Conservation (phyloP, 2,797 vertebrate species). For the Fratercula arctica region DNA sequence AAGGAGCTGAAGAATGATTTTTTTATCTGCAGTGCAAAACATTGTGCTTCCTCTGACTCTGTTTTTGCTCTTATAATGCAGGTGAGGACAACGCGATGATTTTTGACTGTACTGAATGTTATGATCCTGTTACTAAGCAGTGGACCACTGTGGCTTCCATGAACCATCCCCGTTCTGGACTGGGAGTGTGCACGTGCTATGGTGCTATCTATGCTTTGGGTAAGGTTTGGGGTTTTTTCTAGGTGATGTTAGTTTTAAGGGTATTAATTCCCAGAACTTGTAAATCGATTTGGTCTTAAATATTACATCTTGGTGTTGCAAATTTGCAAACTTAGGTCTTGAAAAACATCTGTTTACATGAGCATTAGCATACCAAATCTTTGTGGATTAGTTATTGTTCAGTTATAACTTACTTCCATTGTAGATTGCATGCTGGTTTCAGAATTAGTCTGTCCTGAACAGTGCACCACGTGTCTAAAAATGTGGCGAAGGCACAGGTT, state of each 20-base stretch:
- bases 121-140: slow-evolving; percentile 95
- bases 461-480: not conserved
- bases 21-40: not conserved
- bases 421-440: not conserved
- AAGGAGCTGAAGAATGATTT: not conserved
- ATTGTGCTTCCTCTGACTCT: not conserved
- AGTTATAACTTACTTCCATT: not conserved
- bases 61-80: slow-evolving; percentile 61
- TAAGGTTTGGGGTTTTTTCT: slow-evolving; percentile 63
- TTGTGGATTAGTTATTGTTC: not conserved
- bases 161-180: slow-evolving; percentile 92
- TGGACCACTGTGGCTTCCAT: slow-evolving; percentile 95
- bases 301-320: not conserved
- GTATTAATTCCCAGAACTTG: not conserved
- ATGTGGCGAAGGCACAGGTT: not conserved
- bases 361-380: not conserved
- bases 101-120: slow-evolving; percentile 96
- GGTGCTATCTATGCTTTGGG: slow-evolving; percentile 95
- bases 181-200: slow-evolving; percentile 92
- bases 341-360: not conserved
- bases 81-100: slow-evolving; percentile 98
- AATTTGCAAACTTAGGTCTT: not conserved
- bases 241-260: not conserved
- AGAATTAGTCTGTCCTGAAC: not conserved
- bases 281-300: not conserved